These are phyloP conservation scores for Nephrotoma appendiculata DNA, from an alignment of 2,888 invertebrate genomes.

Conservation along the genomic window DNA sequence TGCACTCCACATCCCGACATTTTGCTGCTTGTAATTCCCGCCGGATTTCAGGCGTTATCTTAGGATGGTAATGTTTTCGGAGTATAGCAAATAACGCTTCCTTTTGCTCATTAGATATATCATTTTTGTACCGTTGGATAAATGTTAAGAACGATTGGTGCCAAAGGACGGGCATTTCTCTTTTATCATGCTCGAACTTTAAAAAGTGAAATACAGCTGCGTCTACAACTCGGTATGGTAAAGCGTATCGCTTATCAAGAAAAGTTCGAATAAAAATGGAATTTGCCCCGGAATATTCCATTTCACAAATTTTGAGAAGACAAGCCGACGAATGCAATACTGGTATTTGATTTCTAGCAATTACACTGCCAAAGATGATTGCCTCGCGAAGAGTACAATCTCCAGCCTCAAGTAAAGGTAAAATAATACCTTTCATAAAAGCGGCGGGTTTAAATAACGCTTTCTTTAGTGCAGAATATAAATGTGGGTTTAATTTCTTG, in stretches of 20 bases:
- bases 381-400: constrained; percentile 93
- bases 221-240: constrained; percentile 91
- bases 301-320: constrained; percentile 88
- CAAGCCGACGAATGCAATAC: constrained; percentile 91
- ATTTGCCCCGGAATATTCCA: constrained; percentile 93
- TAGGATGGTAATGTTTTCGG: constrained; percentile 28
- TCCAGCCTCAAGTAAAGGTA: constrained; percentile 62
- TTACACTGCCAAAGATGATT: constrained; percentile 82
- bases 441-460: constrained; percentile 93
- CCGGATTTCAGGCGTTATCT: constrained; percentile 60
- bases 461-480: constrained; percentile 87
- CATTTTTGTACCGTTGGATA: constrained; percentile 88
- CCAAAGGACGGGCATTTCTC: constrained; percentile 90
- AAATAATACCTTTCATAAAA: constrained; percentile 85
- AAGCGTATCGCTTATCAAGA: constrained; percentile 93
- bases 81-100: constrained; percentile 70
- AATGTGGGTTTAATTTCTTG: constrained; percentile 88
- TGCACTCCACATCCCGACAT: constrained; percentile 58
- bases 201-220: constrained; percentile 89
- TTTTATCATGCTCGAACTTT: constrained; percentile 70
- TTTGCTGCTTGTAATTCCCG: constrained; percentile 72
- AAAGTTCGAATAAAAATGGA: constrained; percentile 88
- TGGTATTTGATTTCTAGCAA: constrained; percentile 84
- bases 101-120: constrained; percentile 84
- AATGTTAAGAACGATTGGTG: constrained; percentile 91